Conservation (phyloP, 92 coral and sea anemone species). For the Palythoa grandis region DNA sequence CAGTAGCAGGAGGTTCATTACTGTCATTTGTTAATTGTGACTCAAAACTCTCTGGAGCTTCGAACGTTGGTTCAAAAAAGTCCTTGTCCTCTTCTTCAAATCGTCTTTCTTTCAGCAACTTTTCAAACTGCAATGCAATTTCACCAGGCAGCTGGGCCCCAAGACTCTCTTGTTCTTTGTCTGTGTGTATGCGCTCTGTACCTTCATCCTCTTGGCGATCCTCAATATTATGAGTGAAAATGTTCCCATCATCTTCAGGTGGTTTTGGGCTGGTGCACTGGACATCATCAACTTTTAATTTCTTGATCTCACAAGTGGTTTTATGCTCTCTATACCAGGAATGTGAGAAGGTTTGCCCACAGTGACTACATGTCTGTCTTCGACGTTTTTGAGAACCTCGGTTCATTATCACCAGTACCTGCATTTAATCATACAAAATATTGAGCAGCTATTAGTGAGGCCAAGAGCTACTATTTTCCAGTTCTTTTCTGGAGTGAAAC, state of each 20-base stretch:
- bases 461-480: background rate
- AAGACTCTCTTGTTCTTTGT: constrained; percentile 7
- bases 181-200: constrained; percentile 12
- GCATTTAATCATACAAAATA: constrained; percentile 2
- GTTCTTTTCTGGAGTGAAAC: background rate
- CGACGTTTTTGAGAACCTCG: constrained; percentile 3
- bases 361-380: constrained; percentile 3
- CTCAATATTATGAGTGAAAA: constrained; percentile 1
- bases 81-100: constrained; percentile 22
- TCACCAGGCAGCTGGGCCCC: constrained; percentile 9
- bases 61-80: constrained; percentile 15
- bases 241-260: background rate
- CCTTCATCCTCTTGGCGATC: background rate
- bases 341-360: constrained; percentile 20
- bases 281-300: background rate
- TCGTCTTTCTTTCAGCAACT: background rate
- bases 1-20: background rate
- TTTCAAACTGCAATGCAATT: background rate
- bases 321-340: constrained; percentile 32
- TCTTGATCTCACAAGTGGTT: background rate
- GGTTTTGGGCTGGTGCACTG: constrained; percentile 7
- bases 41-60: constrained; percentile 6
- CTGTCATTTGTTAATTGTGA: background rate
- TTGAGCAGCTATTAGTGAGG: background rate
- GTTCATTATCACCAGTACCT: constrained; percentile 13